Conservation (phyloP, 2,888 invertebrate genomes). For the Melitaea athalia region DNA sequence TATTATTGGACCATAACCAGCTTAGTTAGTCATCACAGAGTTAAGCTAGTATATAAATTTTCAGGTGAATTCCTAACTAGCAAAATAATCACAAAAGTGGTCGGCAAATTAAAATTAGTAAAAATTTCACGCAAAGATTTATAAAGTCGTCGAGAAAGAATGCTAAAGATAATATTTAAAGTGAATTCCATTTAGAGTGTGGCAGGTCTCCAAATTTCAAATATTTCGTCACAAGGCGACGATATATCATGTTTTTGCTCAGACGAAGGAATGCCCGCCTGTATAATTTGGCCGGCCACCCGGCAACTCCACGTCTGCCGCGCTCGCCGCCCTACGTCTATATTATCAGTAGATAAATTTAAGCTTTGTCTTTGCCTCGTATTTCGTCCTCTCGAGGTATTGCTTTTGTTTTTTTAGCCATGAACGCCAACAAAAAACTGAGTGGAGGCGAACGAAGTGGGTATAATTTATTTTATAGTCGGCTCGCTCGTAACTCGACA, state of each 20-base stretch:
- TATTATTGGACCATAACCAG: no score
- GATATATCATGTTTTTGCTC: slow-evolving; percentile 81
- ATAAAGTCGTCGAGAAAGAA: slow-evolving; percentile 66
- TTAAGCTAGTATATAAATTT: no score
- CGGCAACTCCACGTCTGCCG: slow-evolving; percentile 71
- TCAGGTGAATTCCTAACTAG: not conserved
- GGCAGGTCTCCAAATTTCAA: slow-evolving; percentile 74
- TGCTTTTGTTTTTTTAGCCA: slow-evolving; percentile 72
- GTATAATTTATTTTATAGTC: slow-evolving; percentile 83
- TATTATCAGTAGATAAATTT: slow-evolving; percentile 83
- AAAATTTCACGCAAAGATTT: slow-evolving; percentile 45
- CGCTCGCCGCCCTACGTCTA: slow-evolving; percentile 79
- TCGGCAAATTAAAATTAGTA: slow-evolving; percentile 10
- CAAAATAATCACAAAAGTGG: not conserved
- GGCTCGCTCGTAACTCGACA: slow-evolving; percentile 80
- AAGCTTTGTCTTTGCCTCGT: slow-evolving; percentile 82
- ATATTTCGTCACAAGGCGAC: slow-evolving; percentile 78
- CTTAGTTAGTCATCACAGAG: no score
- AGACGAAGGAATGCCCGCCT: slow-evolving; percentile 73
- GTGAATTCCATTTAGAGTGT: slow-evolving; percentile 72
- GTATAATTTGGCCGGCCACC: slow-evolving; percentile 80
- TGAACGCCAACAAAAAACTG: slow-evolving; percentile 79
- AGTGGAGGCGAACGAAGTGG: slow-evolving; percentile 81
- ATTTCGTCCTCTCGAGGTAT: slow-evolving; percentile 80
- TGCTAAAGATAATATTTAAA: slow-evolving; percentile 67